A percentile compares a stretch with the other conserved stretches of the same genome.
These are phyloP conservation scores for Callocephalon fimbriatum DNA, from an alignment of 2,113 vertebrate genomes.

Conservation along the genomic window DNA sequence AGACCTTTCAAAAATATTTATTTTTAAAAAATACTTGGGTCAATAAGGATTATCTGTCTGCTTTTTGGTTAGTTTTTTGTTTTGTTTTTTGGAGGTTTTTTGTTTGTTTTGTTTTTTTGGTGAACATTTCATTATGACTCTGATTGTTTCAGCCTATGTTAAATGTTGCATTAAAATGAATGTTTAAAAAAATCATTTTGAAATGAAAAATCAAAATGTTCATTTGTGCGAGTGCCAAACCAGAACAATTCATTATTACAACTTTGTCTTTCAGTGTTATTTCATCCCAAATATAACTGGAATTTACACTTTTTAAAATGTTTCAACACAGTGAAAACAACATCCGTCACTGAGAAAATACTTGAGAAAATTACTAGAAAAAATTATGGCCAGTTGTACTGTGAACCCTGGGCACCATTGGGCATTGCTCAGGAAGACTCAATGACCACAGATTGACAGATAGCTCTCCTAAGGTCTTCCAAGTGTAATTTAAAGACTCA, in stretches of 20 bases:
- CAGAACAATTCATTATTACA: neutral
- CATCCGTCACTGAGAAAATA: neutral
- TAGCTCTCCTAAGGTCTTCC: neutral
- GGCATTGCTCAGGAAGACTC: neutral
- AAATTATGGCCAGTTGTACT: neutral
- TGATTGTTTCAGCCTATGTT: neutral
- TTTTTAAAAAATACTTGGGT: neutral
- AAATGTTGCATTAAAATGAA: neutral
- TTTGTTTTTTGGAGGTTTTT: neutral
- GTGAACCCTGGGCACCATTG: neutral
- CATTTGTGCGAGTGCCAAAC: neutral
- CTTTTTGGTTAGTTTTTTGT: neutral
- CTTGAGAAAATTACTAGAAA: neutral
- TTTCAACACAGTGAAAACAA: neutral
- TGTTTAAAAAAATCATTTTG: neutral
- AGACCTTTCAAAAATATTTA: neutral
- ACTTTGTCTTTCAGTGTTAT: neutral
- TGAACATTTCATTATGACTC: neutral
- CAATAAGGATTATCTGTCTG: neutral
- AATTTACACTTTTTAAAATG: neutral
- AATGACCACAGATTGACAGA: neutral
- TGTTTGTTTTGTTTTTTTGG: neutral
- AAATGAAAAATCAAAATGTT: neutral
- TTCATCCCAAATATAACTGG: neutral
- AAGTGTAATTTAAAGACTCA: neutral